Conservation (phyloP, 2,888 invertebrate species). For the Desoria tigrina region DNA sequence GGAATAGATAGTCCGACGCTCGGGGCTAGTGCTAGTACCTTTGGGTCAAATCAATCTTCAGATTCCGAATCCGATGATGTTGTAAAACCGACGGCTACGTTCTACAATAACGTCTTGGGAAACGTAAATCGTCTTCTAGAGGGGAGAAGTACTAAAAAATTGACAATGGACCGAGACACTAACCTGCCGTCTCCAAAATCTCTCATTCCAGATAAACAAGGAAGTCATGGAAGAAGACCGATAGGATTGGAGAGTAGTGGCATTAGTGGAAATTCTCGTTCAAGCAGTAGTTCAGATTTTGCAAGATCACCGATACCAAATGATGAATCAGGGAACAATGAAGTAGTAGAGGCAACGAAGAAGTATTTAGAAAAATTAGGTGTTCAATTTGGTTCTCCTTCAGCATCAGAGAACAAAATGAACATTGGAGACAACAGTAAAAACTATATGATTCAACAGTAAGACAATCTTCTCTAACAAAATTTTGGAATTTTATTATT, state of each 20-base stretch:
- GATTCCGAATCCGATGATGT: constrained; percentile 33
- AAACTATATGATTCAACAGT: constrained; percentile 48
- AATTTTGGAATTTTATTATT: background rate
- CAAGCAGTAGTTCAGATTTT: background rate
- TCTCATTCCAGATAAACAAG: background rate
- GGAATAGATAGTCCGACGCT: constrained; percentile 19
- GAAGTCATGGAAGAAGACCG: background rate
- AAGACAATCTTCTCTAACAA: constrained; percentile 19
- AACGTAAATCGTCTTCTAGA: constrained; percentile 49
- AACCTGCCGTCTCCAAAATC: background rate
- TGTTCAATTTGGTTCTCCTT: constrained; percentile 28
- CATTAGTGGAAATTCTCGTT: background rate
- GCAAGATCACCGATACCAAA: background rate
- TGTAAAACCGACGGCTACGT: constrained; percentile 32
- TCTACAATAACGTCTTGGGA: constrained; percentile 47
- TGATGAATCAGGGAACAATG: background rate
- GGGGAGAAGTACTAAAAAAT: background rate
- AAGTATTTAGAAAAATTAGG: constrained; percentile 35
- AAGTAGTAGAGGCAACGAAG: constrained; percentile 32
- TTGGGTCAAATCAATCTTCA: constrained; percentile 27
- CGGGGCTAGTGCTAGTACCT: constrained; percentile 40
- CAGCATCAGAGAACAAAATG: constrained; percentile 1
- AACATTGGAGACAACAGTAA: constrained; percentile 19
- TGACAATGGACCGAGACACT: background rate
- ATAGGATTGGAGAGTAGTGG: background rate